These are phyloP conservation scores for Carettochelys insculpta DNA, from an alignment of 2,113 vertebrate species.

Conservation along the genomic window DNA sequence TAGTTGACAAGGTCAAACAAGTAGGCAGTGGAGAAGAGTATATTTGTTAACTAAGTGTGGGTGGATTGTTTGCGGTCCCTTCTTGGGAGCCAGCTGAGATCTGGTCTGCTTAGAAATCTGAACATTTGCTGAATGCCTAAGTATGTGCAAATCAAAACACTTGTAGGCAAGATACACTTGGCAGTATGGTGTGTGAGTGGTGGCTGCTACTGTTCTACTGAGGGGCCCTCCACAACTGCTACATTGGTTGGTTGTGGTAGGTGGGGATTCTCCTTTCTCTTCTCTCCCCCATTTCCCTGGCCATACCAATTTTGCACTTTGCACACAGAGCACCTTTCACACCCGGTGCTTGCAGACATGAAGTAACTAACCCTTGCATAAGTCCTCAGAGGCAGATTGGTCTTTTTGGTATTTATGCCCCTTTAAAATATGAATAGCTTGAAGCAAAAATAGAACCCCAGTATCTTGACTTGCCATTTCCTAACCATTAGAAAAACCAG, in stretches of 20 bases:
- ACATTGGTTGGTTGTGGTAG: background rate
- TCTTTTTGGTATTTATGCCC: background rate
- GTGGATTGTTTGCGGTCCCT: background rate
- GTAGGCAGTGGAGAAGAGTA: background rate
- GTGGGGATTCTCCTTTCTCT: background rate
- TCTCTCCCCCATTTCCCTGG: background rate
- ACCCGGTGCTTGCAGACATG: background rate
- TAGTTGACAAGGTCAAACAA: slow-evolving; percentile 49
- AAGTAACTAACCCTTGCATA: background rate
- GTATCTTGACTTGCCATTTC: background rate
- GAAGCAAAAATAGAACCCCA: background rate
- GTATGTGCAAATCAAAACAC: background rate
- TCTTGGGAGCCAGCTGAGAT: background rate
- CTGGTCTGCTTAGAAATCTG: background rate
- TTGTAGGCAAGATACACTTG: fast-evolving
- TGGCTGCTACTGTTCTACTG: background rate
- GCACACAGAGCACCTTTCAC: background rate
- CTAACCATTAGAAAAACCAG: background rate
- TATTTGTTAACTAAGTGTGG: background rate
- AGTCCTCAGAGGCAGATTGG: background rate
- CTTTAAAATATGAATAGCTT: background rate
- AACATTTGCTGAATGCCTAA: background rate
- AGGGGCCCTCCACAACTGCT: background rate
- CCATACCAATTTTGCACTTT: background rate
- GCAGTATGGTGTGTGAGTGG: background rate